A percentile compares a stretch with the other conserved stretches of the same genome.
phyloP scores from a whole-genome alignment of 1,140 invertebrate species.

The Teleogryllus occipitalis region DNA sequence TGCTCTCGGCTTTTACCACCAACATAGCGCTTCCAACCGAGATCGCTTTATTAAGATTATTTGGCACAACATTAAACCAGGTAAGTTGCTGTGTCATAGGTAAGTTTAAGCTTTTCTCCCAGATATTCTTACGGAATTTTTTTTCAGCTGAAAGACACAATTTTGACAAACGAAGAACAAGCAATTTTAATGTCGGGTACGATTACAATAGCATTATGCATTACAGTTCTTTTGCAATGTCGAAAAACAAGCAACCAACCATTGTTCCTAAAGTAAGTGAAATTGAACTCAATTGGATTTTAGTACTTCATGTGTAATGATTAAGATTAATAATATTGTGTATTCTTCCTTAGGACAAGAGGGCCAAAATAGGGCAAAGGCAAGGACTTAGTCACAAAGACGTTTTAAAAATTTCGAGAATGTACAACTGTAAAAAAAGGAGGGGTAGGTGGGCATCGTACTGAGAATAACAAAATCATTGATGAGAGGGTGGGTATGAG shows the following conservation, averaged over 20 bases:
- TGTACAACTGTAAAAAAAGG: neutral
- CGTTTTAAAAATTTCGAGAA: neutral
- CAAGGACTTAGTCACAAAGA: neutral
- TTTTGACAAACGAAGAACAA: neutral
- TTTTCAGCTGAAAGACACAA: too few relatives aligned
- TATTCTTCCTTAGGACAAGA: neutral
- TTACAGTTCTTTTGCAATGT: neutral
- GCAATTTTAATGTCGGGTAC: neutral
- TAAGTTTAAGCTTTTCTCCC: too few relatives aligned
- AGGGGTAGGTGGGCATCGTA: too few relatives aligned
- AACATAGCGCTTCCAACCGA: slow-evolving; percentile 55
- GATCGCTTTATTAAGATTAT: slow-evolving; percentile 53
- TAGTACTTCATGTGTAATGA: neutral
- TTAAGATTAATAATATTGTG: neutral
- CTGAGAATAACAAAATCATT: too few relatives aligned
- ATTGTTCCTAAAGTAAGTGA: neutral
- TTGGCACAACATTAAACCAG: slow-evolving; percentile 50
- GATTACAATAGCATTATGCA: neutral
- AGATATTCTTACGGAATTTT: too few relatives aligned
- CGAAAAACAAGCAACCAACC: neutral
- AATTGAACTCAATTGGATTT: neutral
- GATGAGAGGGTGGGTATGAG: too few relatives aligned
- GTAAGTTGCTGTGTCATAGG: slow-evolving; percentile 27
- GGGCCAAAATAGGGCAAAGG: neutral
- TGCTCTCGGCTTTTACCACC: slow-evolving; percentile 57